A percentile compares a stretch with the other conserved stretches of the same genome.
Evolutionary conservation across 2,797 vertebrate genomes (phyloP).

Genomic region (Aphelocoma californica): DNA sequence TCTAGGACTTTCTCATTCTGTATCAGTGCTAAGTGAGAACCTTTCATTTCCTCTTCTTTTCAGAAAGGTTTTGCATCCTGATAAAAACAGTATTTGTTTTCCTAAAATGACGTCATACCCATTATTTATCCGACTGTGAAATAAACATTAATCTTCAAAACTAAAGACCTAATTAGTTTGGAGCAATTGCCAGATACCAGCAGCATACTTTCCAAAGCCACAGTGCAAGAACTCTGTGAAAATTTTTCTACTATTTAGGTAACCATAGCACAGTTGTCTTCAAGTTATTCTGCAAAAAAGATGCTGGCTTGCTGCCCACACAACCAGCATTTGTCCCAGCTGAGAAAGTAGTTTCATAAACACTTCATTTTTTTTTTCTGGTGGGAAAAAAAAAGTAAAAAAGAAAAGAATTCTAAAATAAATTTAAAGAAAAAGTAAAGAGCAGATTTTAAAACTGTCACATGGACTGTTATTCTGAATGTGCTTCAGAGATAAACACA

Average conservation of each 20-base stretch:
- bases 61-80: not conserved
- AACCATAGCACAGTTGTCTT: not conserved
- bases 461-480: not conserved
- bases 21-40: not conserved
- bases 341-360: not conserved
- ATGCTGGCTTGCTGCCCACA: not conserved
- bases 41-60: not conserved
- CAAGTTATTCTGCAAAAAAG: not conserved
- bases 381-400: not conserved
- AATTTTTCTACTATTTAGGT: not conserved
- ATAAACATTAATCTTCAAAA: conserved; percentile 14
- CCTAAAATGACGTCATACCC: not conserved
- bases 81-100: not conserved
- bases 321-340: not conserved
- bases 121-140: not conserved
- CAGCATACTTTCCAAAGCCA: not conserved
- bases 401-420: not conserved
- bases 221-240: not conserved
- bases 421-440: not conserved
- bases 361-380: not conserved
- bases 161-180: not conserved
- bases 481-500: not conserved
- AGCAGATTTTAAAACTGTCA: not conserved
- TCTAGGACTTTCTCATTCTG: not conserved
- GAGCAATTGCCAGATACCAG: not conserved